Base-by-base conservation (phyloP, 2,888 invertebrate species). In the Hemicrepidius hirtus region DNA sequence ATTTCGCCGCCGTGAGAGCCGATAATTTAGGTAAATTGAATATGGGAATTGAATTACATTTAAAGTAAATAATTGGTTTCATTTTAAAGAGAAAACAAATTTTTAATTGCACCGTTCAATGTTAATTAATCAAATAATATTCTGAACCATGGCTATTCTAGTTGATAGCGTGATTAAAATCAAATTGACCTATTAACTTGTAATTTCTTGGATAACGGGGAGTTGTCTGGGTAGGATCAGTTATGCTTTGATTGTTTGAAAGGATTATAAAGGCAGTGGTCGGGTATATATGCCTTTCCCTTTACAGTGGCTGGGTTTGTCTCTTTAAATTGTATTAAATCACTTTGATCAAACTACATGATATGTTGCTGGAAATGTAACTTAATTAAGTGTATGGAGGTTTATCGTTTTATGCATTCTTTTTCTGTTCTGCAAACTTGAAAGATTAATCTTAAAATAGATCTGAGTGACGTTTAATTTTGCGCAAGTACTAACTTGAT, bases 1-100 rank as follows among this genome's bases (percentile, higher is more conserved):
- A 21, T 18, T 9, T 60, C 28, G 21, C n/a, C n/a, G 13, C 60
- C 12, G 44, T 13, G 4, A 44, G 16, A 40, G 44, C 41, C 12
- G 44, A 60, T 60, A 60, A 60, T 60, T 41, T 60, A 60, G 60
- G 60, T 60, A 41, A 60, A 12, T 20, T 37, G 21, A 2, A 18
- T 46, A 20, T n/a, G n/a, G n/a, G n/a, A n/a, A n/a, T n/a, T n/a
- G n/a, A n/a, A n/a, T n/a, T n/a, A n/a, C n/a, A n/a, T n/a, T n/a
- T n/a, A n/a, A n/a, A n/a, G n/a, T n/a, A n/a, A n/a, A n/a, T n/a
- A n/a, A n/a, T n/a, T n/a, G n/a, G n/a, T n/a, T n/a, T n/a, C n/a
- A 24, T 24, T 24, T 24, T 24, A 24, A 24, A 24, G 24, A 24
- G n/a, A n/a, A n/a, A n/a, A n/a, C n/a, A n/a, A n/a, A n/a, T n/a